Percentiles rank a stretch among this genome's conserved stretches.
Conservation (phyloP, 2,113 vertebrate species). For the Pangasianodon gigas region DNA sequence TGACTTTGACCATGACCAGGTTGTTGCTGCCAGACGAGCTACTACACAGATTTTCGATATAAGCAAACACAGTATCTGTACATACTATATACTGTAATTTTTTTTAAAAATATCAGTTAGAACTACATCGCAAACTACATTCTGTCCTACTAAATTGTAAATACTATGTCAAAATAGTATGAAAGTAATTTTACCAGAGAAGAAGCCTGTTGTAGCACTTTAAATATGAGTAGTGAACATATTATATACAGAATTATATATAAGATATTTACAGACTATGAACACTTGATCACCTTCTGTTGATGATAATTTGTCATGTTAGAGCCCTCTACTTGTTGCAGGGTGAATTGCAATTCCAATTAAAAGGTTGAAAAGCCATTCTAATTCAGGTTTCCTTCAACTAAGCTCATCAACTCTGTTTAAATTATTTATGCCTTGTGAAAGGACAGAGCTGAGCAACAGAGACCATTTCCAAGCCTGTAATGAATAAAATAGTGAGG, state of each 20-base stretch:
- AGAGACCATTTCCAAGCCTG: neutral
- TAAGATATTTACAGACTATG: neutral
- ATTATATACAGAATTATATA: neutral
- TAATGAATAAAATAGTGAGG: neutral
- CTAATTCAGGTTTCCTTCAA: neutral
- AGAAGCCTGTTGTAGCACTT: neutral
- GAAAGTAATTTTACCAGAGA: neutral
- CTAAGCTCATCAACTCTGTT: neutral
- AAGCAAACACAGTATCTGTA: neutral
- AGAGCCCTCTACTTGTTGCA: neutral
- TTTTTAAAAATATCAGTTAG: neutral
- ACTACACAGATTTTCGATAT: too few relatives aligned
- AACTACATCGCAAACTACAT: neutral
- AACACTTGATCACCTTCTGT: neutral
- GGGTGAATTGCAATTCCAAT: neutral
- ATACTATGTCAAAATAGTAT: neutral
- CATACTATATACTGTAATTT: neutral
- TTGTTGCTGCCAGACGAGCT: neutral
- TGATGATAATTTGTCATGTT: neutral
- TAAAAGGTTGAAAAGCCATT: neutral
- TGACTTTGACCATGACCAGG: neutral
- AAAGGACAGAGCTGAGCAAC: neutral
- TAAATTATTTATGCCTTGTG: neutral
- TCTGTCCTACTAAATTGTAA: neutral
- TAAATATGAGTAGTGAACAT: neutral